Conservation (phyloP, 2,888 invertebrate genomes). For the Encarsia formosa region DNA sequence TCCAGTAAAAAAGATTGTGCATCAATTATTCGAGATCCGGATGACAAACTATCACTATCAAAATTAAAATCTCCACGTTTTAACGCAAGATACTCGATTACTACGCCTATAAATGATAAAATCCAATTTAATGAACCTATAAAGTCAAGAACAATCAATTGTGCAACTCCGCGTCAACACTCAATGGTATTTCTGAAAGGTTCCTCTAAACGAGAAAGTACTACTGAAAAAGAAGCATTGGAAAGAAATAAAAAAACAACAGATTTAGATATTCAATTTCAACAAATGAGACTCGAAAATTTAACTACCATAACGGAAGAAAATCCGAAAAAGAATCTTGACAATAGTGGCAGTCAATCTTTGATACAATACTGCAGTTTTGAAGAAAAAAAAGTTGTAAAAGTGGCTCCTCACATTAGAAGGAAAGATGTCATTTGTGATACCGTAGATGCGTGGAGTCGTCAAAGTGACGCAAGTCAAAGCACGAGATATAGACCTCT, state of each 20-base stretch:
- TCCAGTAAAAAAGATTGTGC: neutral
- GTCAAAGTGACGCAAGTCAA: constrained; percentile 29
- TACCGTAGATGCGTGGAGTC: constrained; percentile 62
- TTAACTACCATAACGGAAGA: constrained; percentile 3
- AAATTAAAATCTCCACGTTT: constrained; percentile 42
- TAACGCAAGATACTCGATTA: constrained; percentile 37
- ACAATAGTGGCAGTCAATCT: constrained; percentile 30
- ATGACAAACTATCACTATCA: constrained; percentile 25
- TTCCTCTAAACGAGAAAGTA: constrained; percentile 28
- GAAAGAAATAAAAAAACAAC: constrained; percentile 31
- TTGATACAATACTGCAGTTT: constrained; percentile 45
- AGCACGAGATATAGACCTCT: constrained; percentile 59
- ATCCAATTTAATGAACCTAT: constrained; percentile 22
- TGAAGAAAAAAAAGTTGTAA: constrained; percentile 45
- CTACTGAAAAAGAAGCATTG: neutral
- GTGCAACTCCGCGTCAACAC: constrained; percentile 34
- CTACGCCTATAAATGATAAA: constrained; percentile 27
- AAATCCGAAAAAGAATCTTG: neutral
- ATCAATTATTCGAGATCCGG: constrained; percentile 3
- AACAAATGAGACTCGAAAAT: constrained; percentile 35
- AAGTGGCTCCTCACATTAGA: constrained; percentile 47
- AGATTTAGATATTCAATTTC: constrained; percentile 46
- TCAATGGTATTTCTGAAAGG: constrained; percentile 44
- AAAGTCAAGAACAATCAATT: constrained; percentile 12
- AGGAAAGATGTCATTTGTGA: constrained; percentile 58